Conservation (phyloP, 2,888 invertebrate species). For the Rugalucina vietnamica region DNA sequence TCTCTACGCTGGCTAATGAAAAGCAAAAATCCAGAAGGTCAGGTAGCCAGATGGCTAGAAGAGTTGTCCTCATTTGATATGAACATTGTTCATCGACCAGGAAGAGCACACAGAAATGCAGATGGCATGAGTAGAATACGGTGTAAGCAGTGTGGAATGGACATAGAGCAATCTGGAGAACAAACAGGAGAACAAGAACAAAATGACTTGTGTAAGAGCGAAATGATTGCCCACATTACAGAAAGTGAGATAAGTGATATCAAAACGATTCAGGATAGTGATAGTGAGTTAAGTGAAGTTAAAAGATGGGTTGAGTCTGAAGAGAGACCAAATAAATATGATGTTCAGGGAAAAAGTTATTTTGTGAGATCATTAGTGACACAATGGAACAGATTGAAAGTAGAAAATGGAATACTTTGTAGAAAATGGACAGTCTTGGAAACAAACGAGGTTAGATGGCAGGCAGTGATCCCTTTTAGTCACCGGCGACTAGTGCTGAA, state of each 20-base stretch:
- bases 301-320: conserved; percentile 2
- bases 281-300: neutral
- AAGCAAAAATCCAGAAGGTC: neutral
- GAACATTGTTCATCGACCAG: neutral
- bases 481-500: conserved; percentile 20
- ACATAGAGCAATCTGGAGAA: neutral
- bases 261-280: neutral
- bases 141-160: conserved; percentile 12
- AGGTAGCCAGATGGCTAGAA: conserved; percentile 10
- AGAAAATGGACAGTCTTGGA: conserved; percentile 11
- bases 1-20: conserved; percentile 5
- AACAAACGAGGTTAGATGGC: neutral
- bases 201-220: too few relatives aligned
- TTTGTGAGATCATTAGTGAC: neutral
- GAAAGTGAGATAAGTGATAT: neutral
- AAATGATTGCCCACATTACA: neutral
- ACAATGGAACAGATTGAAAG: neutral
- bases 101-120: conserved; percentile 17
- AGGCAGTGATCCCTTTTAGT: conserved; percentile 13
- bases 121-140: conserved; percentile 4
- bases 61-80: neutral
- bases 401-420: conserved; percentile 9
- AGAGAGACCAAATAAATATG: neutral
- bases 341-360: neutral
- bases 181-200: too few relatives aligned